Base-by-base conservation (phyloP, 2,113 vertebrate genomes). In the Corvus hawaiiensis region DNA sequence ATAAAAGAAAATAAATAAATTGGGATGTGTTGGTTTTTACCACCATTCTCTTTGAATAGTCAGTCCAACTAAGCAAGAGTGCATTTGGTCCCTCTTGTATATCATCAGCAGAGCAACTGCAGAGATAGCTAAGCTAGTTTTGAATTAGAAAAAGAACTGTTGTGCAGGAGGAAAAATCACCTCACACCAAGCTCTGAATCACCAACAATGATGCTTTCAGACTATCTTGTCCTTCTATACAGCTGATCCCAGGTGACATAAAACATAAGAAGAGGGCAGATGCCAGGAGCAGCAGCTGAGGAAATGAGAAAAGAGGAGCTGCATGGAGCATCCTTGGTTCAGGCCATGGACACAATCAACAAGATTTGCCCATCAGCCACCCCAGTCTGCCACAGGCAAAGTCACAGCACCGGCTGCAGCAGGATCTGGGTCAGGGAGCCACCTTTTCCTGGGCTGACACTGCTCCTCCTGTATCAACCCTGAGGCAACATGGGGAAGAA, bases 401-500 rank as follows among this genome's bases (percentile, higher is more conserved):
- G 46, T 16, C 74, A 35, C 39, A 71, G 72, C 67, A 33, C 17
- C 1, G 5, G 18, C 1, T 68, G 39, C 48, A 67, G 68, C 44
- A 41, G 23, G 54, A 49, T 30, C 54, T 86, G 41, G 55, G 61
- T 6, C 9, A 13, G 14, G 41, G n/a, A 91, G 12, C 9, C 1
- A 1, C 9, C 17, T 67, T 41, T 49, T 58, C 39, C 48, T n/a
- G 66, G 58, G 48, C 52, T 87, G 73, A 32, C 46, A 46, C 44
- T 18, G 37, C 5, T 87, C 32, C 30, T 71, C 22, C 37, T 4
- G 0, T 4, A n/a, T 10, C 51, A 87, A 0, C 22, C 46, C 61
- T 8, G 9, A 66, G 33, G 49, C 54, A 49, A 12, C 0, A 0
- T 0, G 3, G 61, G n/a, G 39, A 37, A 67, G 13, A 81, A 71